Percentiles rank a stretch among this genome's conserved stretches.
Evolutionary conservation across 2,888 invertebrate genomes (phyloP).

Genomic region (Bhutanitis thaidina): DNA sequence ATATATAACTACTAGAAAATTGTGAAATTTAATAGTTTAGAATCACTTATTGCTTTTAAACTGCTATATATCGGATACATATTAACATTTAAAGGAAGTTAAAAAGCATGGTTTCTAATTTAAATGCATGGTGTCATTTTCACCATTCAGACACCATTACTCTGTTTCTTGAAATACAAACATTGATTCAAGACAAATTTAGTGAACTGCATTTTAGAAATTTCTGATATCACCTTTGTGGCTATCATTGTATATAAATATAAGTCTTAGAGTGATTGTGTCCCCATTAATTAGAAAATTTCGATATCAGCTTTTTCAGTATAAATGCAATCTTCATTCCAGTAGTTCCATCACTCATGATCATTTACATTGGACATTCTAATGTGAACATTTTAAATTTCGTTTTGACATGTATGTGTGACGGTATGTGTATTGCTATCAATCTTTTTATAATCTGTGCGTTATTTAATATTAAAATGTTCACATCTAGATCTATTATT

Average conservation of each 20-base stretch:
- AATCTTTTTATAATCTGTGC: conserved; percentile 71
- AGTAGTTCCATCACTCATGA: conserved; percentile 62
- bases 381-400: conserved; percentile 71
- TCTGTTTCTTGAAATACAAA: neutral
- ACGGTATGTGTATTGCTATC: conserved; percentile 64
- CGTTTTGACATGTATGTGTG: conserved; percentile 64
- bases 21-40: conserved; percentile 15
- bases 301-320: conserved; percentile 56
- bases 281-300: conserved; percentile 61
- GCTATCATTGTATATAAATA: conserved; percentile 64
- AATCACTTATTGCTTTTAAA: conserved; percentile 10
- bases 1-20: conserved; percentile 15
- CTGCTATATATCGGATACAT: conserved; percentile 1
- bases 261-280: conserved; percentile 73
- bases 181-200: neutral
- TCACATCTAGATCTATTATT: conserved; percentile 76
- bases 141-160: conserved; percentile 25
- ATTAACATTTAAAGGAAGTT: neutral
- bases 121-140: conserved; percentile 3
- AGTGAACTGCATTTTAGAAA: neutral
- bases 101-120: conserved; percentile 3
- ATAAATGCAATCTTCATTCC: conserved; percentile 58
- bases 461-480: conserved; percentile 67
- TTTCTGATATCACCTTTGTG: conserved; percentile 28
- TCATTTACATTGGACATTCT: conserved; percentile 53